phyloP scores from a whole-genome alignment of 2,113 vertebrate species.

The Excalfactoria chinensis region DNA sequence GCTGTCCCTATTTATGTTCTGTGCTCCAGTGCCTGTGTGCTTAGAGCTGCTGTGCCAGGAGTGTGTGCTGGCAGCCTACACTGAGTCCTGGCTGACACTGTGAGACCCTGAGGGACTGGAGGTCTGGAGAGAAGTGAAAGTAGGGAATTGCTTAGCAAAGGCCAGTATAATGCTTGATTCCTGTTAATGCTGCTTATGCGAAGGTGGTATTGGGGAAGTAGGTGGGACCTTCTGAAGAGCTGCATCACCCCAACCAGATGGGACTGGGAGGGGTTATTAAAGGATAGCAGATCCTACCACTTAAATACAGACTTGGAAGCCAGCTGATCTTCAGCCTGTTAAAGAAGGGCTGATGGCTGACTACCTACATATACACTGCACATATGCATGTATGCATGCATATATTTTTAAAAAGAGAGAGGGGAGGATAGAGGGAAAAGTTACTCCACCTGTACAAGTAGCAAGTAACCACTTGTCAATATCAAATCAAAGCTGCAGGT shows the following conservation, averaged over 20 bases:
- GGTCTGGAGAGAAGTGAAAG: neutral
- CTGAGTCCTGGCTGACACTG: too few relatives aligned
- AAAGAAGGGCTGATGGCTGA: neutral
- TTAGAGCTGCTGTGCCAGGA: neutral
- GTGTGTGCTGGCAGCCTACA: neutral
- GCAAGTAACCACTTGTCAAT: neutral
- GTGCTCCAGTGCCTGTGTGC: neutral
- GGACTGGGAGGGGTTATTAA: neutral
- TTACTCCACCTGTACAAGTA: neutral
- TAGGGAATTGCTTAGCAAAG: neutral
- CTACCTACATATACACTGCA: neutral
- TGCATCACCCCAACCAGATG: neutral
- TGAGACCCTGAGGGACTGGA: neutral
- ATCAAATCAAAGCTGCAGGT: neutral
- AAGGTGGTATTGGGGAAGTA: neutral
- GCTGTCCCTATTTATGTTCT: neutral
- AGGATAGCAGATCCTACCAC: neutral
- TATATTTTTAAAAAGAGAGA: rapidly evolving
- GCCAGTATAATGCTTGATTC: neutral
- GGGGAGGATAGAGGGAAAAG: neutral
- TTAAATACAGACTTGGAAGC: neutral
- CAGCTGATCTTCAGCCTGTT: neutral
- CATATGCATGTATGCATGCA: rapidly evolving
- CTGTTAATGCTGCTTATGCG: neutral
- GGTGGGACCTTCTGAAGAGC: neutral